phyloP scores from a whole-genome alignment of 2,888 invertebrate species.

The Trachelus tabidus region DNA sequence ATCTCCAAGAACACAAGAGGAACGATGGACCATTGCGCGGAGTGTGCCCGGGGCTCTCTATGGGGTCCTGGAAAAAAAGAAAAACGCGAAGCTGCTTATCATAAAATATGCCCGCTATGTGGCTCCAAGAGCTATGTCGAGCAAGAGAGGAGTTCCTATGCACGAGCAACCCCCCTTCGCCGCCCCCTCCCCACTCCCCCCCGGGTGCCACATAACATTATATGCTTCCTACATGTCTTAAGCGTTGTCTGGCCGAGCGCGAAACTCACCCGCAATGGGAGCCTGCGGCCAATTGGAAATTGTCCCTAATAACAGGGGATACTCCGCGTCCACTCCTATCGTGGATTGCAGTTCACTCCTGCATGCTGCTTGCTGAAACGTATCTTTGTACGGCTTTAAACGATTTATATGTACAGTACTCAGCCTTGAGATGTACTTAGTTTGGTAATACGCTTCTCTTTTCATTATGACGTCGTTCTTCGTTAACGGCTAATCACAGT shows the following conservation, averaged over 20 bases:
- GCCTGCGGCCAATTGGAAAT: slow-evolving; percentile 64
- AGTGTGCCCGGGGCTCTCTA: slow-evolving; percentile 25
- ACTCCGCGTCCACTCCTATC: slow-evolving; percentile 57
- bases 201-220: slow-evolving; percentile 55
- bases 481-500: background rate
- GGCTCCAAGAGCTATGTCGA: slow-evolving; percentile 23
- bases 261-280: slow-evolving; percentile 36
- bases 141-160: slow-evolving; percentile 27
- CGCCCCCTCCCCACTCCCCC: too few relatives aligned
- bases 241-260: slow-evolving; percentile 17
- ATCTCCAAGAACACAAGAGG: background rate
- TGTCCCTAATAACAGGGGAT: slow-evolving; percentile 66
- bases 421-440: background rate
- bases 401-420: background rate
- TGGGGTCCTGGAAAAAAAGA: slow-evolving; percentile 46
- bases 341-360: slow-evolving; percentile 50
- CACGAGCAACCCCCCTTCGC: slow-evolving; percentile 13
- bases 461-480: background rate
- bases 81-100: slow-evolving; percentile 61
- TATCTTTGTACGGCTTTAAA: slow-evolving; percentile 43
- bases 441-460: background rate
- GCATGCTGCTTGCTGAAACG: slow-evolving; percentile 49
- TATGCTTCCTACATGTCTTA: slow-evolving; percentile 42
- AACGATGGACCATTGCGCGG: slow-evolving; percentile 16
- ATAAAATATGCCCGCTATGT: slow-evolving; percentile 59